A percentile compares a stretch with the other conserved stretches of the same genome.
phyloP scores from a whole-genome alignment of 2,113 vertebrate species.

The Aythya baeri region DNA sequence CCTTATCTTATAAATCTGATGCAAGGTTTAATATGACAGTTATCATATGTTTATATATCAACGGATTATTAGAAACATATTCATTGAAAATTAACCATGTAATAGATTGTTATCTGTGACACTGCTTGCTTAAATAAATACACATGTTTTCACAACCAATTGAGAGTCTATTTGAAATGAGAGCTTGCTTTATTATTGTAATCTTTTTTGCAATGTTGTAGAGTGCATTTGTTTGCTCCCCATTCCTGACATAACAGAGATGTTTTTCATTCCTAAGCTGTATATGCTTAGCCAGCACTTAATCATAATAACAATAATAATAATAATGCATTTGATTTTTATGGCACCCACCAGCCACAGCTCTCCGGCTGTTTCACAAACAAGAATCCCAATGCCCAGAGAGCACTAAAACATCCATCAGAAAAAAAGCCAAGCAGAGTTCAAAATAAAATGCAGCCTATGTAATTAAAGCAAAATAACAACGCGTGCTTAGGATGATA shows the following conservation, averaged over 20 bases:
- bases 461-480: constrained; percentile 32
- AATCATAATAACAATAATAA: constrained; percentile 15
- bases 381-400: constrained; percentile 3
- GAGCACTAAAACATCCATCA: constrained; percentile 34
- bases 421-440: not conserved
- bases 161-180: not conserved
- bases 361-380: constrained; percentile 30
- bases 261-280: constrained; percentile 48
- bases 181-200: not conserved
- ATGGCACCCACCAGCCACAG: constrained; percentile 15
- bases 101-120: constrained; percentile 45
- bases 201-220: not conserved
- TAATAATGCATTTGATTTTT: constrained; percentile 33
- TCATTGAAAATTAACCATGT: constrained; percentile 45
- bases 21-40: constrained; percentile 29
- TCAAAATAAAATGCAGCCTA: not conserved
- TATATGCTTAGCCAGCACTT: constrained; percentile 41
- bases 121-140: constrained; percentile 19
- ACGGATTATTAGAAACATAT: constrained; percentile 53
- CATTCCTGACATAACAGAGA: constrained; percentile 60
- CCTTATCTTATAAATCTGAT: constrained; percentile 22
- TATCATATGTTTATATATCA: constrained; percentile 27
- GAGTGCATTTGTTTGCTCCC: constrained; percentile 16
- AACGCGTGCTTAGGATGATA: not conserved
- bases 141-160: constrained; percentile 28